phyloP scores from a whole-genome alignment of 1,140 invertebrate species.

The Pseudomyrmex pallidus region DNA sequence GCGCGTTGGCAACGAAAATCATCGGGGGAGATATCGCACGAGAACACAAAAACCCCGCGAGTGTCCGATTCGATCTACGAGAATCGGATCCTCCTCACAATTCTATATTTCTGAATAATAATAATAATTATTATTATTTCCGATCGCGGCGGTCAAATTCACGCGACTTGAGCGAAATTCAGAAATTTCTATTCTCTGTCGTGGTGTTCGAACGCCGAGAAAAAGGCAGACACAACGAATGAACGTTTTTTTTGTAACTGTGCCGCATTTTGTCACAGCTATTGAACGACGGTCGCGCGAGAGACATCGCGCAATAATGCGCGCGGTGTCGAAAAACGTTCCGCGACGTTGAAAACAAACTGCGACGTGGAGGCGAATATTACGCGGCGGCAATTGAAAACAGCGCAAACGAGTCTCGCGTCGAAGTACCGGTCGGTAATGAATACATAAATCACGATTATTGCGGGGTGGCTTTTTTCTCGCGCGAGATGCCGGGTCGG shows the following conservation, averaged over 20 bases:
- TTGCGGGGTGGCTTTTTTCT: conserved; percentile 63
- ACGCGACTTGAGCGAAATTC: neutral
- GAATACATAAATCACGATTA: conserved; percentile 70
- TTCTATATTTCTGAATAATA: neutral
- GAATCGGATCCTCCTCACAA: no score
- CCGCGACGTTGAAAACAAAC: conserved; percentile 19
- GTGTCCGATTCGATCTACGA: neutral
- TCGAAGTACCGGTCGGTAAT: conserved; percentile 57
- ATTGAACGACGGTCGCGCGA: conserved; percentile 15
- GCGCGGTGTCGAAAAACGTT: conserved; percentile 9
- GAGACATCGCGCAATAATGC: conserved; percentile 38
- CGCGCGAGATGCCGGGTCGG: conserved; percentile 31
- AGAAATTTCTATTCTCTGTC: neutral
- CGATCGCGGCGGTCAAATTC: neutral
- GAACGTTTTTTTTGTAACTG: conserved; percentile 7
- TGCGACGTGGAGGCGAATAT: neutral
- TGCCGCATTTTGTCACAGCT: neutral
- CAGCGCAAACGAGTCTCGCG: conserved; percentile 53
- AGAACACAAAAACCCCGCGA: conserved; percentile 4
- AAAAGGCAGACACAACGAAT: conserved; percentile 17
- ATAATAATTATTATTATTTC: neutral
- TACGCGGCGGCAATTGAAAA: conserved; percentile 15
- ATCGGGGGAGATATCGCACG: conserved; percentile 25
- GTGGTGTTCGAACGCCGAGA: neutral
- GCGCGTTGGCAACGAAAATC: conserved; percentile 48